Evolutionary conservation across 1,140 invertebrate species (phyloP), one percentile per base, ranked within the genome.

Genomic region (Pseudomyrmex sp.): DNA sequence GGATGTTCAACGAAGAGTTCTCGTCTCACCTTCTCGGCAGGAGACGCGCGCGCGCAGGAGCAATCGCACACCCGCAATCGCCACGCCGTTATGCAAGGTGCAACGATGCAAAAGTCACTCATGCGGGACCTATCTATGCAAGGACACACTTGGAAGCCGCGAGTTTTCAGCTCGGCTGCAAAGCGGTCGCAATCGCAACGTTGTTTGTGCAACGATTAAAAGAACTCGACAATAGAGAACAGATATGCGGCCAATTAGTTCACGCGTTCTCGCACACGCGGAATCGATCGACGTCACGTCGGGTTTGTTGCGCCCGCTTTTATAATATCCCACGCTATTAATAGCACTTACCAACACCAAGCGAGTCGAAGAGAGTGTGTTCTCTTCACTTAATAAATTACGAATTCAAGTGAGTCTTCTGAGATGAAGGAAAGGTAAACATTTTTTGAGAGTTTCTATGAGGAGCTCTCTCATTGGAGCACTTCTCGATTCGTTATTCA

Each of bases 111-210:
- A 88, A 89, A 90, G 79, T 91, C 85, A 82, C 73, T 90, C 85
- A 89, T 89, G 90, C 90, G 85, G 84, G 75, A 84, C 77, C 85
- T 86, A 86, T 90, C 85, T 83, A 72, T 48, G 85, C 90, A 92
- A 92, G 91, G 90, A 87, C 91, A 83, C 77, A 82, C 85, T 65
- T 69, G 70, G 75, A 69, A 72, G 56, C 50, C 56, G 35, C 1
- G 82, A 84, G 61, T 80, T 88, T 87, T 87, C 85, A 88, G 73
- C 58, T 77, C 56, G 35, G 35, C 35, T 35, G 56, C 63, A 44
- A 44, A 56, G 26, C 56, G 66, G 9, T 52, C 35, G 69, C 82
- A 86, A 75, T 76, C 82, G 35, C 35, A 35, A 35, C 35, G 7
- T 74, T 4, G 35, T 54, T 88, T 76, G 82, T 85, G 85, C 82